Evolutionary conservation across 2,113 vertebrate genomes (phyloP).

Genomic region (Xenopus borealis): DNA sequence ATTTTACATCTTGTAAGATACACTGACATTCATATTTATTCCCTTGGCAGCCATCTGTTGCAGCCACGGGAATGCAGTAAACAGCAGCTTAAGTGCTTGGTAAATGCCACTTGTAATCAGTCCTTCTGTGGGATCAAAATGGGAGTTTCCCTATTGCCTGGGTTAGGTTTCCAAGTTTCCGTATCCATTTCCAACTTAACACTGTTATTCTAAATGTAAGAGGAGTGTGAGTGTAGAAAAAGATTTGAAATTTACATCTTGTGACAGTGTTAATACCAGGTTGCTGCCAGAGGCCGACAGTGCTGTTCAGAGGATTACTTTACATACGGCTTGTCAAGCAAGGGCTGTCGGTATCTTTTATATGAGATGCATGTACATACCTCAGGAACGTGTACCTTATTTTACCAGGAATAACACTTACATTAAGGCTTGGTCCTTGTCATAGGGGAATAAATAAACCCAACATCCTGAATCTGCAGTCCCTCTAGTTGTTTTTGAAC

Average conservation of each 20-base stretch:
- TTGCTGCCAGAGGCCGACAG: background rate
- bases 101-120: conserved; percentile 23
- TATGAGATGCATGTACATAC: no score
- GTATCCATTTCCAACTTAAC: conserved; percentile 28
- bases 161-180: conserved; percentile 14
- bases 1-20: conserved; percentile 33
- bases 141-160: conserved; percentile 7
- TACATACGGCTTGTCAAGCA: background rate
- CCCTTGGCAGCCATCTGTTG: conserved; percentile 30
- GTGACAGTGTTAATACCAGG: background rate
- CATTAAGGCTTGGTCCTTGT: no score
- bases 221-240: background rate
- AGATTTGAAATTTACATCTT: background rate
- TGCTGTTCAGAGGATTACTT: background rate
- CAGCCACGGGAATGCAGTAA: conserved; percentile 31
- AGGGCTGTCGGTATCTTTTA: background rate
- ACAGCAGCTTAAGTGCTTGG: conserved; percentile 30
- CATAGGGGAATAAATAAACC: no score
- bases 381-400: background rate
- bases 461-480: no score
- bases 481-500: no score
- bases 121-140: conserved; percentile 18
- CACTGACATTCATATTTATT: conserved; percentile 36
- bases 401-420: no score
- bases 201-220: conserved; percentile 42